Conservation (phyloP, 2,888 invertebrate species). For the Argyresthia goedartella region DNA sequence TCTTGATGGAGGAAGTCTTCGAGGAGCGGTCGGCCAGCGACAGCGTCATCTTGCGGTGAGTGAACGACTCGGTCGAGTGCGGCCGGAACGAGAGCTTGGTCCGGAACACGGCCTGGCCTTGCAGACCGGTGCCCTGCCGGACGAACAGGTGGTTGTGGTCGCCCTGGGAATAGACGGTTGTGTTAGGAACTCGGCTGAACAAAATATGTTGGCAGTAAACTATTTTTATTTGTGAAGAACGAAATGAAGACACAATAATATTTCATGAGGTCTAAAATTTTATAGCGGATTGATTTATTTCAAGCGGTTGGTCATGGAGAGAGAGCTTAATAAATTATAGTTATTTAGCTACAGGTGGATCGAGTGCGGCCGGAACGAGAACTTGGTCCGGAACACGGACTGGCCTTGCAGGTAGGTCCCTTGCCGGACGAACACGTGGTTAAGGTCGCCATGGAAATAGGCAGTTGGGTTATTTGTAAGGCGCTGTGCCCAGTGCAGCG, state of each 20-base stretch:
- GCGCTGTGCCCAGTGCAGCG: too few relatives aligned
- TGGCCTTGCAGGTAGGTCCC: slow-evolving; percentile 98
- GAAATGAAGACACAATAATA: too few relatives aligned
- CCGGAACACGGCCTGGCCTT: slow-evolving; percentile 97
- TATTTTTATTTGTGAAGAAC: too few relatives aligned
- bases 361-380: slow-evolving; percentile 98
- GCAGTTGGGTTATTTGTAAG: neutral
- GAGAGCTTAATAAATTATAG: too few relatives aligned
- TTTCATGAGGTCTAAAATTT: too few relatives aligned
- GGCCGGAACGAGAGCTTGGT: slow-evolving; percentile 98
- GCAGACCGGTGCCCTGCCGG: slow-evolving; percentile 96
- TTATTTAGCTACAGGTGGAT: too few relatives aligned
- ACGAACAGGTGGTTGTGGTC: slow-evolving; percentile 99
- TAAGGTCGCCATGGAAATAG: slow-evolving; percentile 85
- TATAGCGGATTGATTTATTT: too few relatives aligned
- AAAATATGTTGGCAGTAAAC: too few relatives aligned
- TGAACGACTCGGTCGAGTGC: slow-evolving; percentile 98
- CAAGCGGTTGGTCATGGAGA: too few relatives aligned
- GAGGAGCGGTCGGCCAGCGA: slow-evolving; percentile 95
- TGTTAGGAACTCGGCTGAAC: neutral
- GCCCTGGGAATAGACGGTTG: slow-evolving; percentile 64
- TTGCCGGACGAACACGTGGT: slow-evolving; percentile 97
- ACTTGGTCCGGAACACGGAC: slow-evolving; percentile 95
- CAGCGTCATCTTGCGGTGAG: slow-evolving; percentile 98
- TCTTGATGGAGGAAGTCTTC: slow-evolving; percentile 95